Conservation (phyloP, 1,140 invertebrate genomes). For the Heliconius nattereri region DNA sequence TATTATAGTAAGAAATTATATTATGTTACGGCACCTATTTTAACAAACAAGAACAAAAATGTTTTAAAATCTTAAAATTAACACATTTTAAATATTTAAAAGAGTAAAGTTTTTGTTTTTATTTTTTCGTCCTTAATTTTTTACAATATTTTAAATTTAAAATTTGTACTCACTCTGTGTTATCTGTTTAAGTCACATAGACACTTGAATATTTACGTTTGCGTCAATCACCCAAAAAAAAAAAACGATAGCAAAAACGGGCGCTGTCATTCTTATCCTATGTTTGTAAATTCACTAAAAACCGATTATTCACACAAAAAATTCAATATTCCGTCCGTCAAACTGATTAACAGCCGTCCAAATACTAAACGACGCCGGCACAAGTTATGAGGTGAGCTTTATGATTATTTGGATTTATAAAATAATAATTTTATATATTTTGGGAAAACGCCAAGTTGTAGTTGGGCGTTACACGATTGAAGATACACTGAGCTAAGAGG, state of each 20-base stretch:
- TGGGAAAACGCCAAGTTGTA: conserved; percentile 19
- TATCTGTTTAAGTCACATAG: conserved; percentile 14
- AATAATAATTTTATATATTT: conserved; percentile 7
- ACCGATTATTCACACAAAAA: conserved; percentile 21
- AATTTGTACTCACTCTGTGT: conserved; percentile 1
- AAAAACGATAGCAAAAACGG: conserved; percentile 22
- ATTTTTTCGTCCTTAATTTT: background rate
- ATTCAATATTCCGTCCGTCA: conserved; percentile 37
- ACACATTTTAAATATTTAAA: too few species aligned
- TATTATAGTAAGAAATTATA: too few species aligned
- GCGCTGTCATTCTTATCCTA: conserved; percentile 23
- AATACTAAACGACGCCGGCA: conserved; percentile 17
- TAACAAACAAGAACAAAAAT: too few species aligned
- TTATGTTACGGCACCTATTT: too few species aligned
- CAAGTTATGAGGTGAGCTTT: conserved; percentile 31
- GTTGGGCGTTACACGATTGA: conserved; percentile 36
- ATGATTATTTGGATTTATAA: too few species aligned
- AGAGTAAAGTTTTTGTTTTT: too few species aligned
- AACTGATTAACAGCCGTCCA: conserved; percentile 23
- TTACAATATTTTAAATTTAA: background rate
- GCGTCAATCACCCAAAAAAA: conserved; percentile 18
- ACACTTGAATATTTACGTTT: background rate
- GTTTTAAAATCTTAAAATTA: too few species aligned
- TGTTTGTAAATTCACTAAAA: conserved; percentile 38
- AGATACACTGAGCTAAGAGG: conserved; percentile 32